Base-by-base conservation (phyloP, 2,888 invertebrate genomes). In the Hyposoter dolosus region DNA sequence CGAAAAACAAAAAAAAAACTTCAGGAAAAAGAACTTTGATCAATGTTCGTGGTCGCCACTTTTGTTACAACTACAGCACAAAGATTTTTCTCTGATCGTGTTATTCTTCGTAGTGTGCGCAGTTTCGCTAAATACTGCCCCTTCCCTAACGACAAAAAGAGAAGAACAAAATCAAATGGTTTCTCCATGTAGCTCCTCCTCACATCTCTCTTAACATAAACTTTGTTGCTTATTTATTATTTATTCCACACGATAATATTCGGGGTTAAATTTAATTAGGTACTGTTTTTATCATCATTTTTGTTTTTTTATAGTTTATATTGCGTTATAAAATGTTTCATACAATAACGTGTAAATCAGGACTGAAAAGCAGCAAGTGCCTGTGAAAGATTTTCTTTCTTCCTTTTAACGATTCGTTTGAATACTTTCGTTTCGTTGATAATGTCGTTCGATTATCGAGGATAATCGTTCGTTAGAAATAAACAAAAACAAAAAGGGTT, bases 181-280 rank as follows among this genome's bases (percentile, higher is more conserved):
- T 75, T 75, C 66, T 53, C 72, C 63, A 83, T 86, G 84, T 87
- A 87, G 87, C 86, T 84, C 82, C 76, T 23, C 66, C 32, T n/a
- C 69, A 60, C 63, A 86, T 86, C 84, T 85, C 83, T 83, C 71
- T 66, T 23, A n/a, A 53, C 68, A 68, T 78, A 66, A 69, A 83
- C 68, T 66, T 68, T 72, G 80, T 86, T 81, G 82, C 80, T 85
- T 89, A 89, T 87, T 89, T 89, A 89, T 89, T 88, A 89, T 89
- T 89, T 89, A 89, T 89, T 84, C 85, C 85, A 86, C 76, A 86
- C 78, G 72, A 87, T 84, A 86, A 86, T 86, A 88, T 89, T 72
- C 85, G 84, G 50, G 53, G 65, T 63, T 15, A 56, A 56, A 45
- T 66, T 63, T 76, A 66, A 66, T 17, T 66, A 60, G 47, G 32